Conservation (phyloP, 2,888 invertebrate species). For the Campaea margaritaria region DNA sequence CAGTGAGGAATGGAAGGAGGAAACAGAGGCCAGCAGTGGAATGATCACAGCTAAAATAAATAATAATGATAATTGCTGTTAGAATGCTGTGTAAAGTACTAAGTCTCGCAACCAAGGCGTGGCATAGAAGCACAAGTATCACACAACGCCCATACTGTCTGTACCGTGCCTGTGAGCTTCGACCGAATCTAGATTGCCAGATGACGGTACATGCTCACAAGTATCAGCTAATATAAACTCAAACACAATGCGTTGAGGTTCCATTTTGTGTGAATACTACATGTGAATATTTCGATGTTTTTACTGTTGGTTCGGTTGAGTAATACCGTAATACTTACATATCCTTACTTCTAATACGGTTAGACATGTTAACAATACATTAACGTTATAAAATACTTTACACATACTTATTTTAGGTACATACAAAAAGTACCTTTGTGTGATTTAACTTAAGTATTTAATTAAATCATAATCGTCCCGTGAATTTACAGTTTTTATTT, state of each 20-base stretch:
- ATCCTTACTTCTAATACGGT: constrained; percentile 76
- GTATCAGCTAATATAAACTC: neutral
- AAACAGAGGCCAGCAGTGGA: no score
- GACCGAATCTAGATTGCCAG: constrained; percentile 17
- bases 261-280: neutral
- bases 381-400: constrained; percentile 34
- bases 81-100: no score
- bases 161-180: neutral
- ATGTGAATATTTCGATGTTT: neutral
- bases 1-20: no score
- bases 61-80: no score
- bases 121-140: no score
- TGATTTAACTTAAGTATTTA: no score
- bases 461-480: no score
- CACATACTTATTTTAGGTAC: neutral
- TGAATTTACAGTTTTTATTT: no score
- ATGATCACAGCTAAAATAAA: no score
- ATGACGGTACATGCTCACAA: constrained; percentile 4
- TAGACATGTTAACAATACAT: constrained; percentile 71
- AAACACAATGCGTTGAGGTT: neutral
- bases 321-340: constrained; percentile 66
- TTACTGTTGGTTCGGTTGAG: neutral
- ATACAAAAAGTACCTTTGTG: no score
- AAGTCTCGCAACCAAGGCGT: neutral
- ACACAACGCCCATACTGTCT: constrained; percentile 4